Conservation (phyloP, 1,140 invertebrate genomes). For the Drosophila takahashii region DNA sequence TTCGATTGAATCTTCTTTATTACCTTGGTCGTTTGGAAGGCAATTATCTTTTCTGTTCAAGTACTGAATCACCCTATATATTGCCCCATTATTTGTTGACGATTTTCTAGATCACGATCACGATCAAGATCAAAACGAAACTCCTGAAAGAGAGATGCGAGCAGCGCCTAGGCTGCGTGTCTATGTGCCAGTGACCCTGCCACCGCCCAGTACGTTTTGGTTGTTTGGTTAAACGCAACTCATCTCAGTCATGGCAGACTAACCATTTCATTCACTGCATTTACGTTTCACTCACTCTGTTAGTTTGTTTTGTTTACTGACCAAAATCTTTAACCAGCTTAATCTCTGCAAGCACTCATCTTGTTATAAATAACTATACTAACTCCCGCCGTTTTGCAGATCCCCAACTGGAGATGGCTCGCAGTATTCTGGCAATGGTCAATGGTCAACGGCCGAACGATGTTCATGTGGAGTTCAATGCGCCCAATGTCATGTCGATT, state of each 20-base stretch:
- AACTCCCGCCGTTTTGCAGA: constrained; percentile 48
- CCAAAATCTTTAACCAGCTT: constrained; percentile 8
- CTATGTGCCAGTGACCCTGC: constrained; percentile 65
- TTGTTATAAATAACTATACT: not conserved
- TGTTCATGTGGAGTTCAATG: constrained; percentile 74
- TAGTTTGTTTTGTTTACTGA: constrained; percentile 9
- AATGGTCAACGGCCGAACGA: constrained; percentile 62
- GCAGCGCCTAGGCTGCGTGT: constrained; percentile 61
- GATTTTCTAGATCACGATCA: constrained; percentile 64
- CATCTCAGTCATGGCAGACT: constrained; percentile 16
- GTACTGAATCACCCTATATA: not conserved
- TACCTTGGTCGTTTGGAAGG: not conserved
- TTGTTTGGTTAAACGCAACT: constrained; percentile 8
- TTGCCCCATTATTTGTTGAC: constrained; percentile 20
- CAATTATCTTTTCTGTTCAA: not conserved
- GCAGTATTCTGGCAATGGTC: constrained; percentile 87
- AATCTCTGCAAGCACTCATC: not conserved
- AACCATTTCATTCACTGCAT: constrained; percentile 9
- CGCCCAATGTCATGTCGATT: constrained; percentile 75
- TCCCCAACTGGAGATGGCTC: constrained; percentile 76
- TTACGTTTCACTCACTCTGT: constrained; percentile 5
- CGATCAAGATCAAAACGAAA: constrained; percentile 26
- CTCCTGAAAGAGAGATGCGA: constrained; percentile 31
- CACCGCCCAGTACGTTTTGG: constrained; percentile 65
- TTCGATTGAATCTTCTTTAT: not conserved